Evolutionary conservation across 1,140 invertebrate species (phyloP).

Genomic region (Drosophila chauvacae): DNA sequence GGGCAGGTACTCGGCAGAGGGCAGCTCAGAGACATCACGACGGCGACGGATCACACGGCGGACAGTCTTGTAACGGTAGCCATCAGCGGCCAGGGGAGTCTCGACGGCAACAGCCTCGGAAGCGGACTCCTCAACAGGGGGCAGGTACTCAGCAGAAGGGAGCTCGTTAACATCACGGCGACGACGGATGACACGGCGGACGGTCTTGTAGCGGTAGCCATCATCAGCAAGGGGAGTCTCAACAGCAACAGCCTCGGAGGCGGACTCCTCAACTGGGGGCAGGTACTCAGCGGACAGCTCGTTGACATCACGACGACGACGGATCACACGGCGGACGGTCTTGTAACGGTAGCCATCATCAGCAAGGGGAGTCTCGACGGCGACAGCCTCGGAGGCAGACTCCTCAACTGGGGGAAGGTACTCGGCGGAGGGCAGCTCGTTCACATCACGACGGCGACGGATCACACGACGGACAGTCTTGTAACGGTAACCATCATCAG

Average conservation of each 20-base stretch:
- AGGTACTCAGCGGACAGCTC: slow-evolving; percentile 64
- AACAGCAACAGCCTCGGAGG: slow-evolving; percentile 6
- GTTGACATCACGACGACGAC: not conserved
- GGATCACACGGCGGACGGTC: slow-evolving; percentile 63
- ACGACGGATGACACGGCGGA: slow-evolving; percentile 65
- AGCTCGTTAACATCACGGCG: slow-evolving; percentile 74
- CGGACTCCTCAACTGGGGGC: slow-evolving; percentile 52
- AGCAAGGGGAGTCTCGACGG: slow-evolving; percentile 41
- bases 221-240: slow-evolving; percentile 56
- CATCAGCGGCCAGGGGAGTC: slow-evolving; percentile 57
- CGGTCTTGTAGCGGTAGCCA: slow-evolving; percentile 75
- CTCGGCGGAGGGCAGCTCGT: slow-evolving; percentile 50
- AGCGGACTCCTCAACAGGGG: slow-evolving; percentile 42
- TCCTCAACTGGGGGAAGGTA: slow-evolving; percentile 63
- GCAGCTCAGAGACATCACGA: slow-evolving; percentile 62
- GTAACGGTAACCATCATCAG: slow-evolving; percentile 73
- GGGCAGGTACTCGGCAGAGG: slow-evolving; percentile 68
- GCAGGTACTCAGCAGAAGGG: slow-evolving; percentile 54
- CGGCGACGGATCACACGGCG: slow-evolving; percentile 67
- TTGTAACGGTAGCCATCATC: slow-evolving; percentile 73
- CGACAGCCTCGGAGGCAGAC: slow-evolving; percentile 12
- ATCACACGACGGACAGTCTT: slow-evolving; percentile 70
- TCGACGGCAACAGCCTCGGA: slow-evolving; percentile 14
- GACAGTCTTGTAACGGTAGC: slow-evolving; percentile 61
- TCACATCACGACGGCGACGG: slow-evolving; percentile 72